These are phyloP conservation scores for Sminthopsis crassicaudata DNA, from an alignment of 2,113 vertebrate genomes.

Conservation along the genomic window DNA sequence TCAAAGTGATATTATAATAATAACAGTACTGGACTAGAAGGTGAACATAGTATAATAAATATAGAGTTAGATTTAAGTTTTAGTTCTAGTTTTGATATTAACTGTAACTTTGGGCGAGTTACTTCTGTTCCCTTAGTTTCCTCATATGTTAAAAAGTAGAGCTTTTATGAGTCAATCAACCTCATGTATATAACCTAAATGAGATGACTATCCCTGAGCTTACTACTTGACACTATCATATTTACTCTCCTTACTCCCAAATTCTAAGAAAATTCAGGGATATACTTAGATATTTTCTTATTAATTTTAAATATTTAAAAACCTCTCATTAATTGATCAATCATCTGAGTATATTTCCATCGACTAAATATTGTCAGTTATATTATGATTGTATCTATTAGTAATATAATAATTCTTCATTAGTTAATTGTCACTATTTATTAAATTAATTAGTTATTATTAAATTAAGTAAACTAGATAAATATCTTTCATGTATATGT, in stretches of 20 bases:
- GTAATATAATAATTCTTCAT: neutral
- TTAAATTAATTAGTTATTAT: neutral
- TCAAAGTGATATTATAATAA: neutral
- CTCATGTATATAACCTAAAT: neutral
- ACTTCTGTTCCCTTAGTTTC: neutral
- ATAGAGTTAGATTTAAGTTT: neutral
- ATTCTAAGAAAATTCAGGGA: neutral
- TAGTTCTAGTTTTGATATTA: neutral
- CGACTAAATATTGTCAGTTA: neutral
- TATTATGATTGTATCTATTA: neutral
- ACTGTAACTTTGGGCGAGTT: neutral
- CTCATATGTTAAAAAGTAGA: neutral
- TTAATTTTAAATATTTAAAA: neutral
- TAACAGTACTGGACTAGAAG: neutral
- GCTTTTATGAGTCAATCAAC: neutral
- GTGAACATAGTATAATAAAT: neutral
- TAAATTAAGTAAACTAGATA: neutral
- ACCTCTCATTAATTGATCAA: neutral
- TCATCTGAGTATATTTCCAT: neutral
- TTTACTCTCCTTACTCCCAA: neutral
- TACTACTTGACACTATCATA: neutral
- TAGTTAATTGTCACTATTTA: neutral
- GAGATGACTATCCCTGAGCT: neutral
- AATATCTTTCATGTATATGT: neutral
- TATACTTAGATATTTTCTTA: neutral